Percentiles rank a stretch among this genome's conserved stretches.
Evolutionary conservation across 2,888 invertebrate genomes (phyloP).

Genomic region (Holacanthella duospinosa): DNA sequence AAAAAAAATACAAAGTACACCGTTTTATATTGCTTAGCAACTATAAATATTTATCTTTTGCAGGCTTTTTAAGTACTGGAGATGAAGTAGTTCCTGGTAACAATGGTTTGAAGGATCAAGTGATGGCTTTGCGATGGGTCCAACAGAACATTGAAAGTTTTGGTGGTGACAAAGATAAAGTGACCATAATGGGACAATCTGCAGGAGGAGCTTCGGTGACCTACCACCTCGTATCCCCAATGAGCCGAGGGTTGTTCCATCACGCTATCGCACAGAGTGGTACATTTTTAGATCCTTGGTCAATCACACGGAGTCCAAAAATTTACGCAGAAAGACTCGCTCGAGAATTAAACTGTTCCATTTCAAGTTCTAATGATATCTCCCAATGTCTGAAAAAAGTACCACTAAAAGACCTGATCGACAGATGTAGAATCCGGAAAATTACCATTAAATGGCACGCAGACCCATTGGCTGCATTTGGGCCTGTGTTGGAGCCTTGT

Average conservation of each 20-base stretch:
- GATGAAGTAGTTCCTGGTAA: background rate
- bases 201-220: background rate
- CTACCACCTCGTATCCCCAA: background rate
- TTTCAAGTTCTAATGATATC: conserved; percentile 6
- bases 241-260: background rate
- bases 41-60: background rate
- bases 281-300: conserved; percentile 15
- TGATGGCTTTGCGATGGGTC: background rate
- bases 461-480: conserved; percentile 21
- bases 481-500: conserved; percentile 18
- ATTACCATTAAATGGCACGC: conserved; percentile 13
- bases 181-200: background rate
- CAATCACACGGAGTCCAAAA: conserved; percentile 13
- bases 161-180: background rate
- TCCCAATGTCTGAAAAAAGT: conserved; percentile 12
- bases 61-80: background rate
- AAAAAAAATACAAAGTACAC: no score
- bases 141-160: background rate
- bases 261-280: background rate
- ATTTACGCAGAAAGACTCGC: conserved; percentile 18
- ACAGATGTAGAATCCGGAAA: background rate
- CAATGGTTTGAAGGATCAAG: background rate
- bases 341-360: conserved; percentile 5
- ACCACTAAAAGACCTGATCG: conserved; percentile 3
- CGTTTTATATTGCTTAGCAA: no score